Evolutionary conservation across 2,888 invertebrate species (phyloP), one percentile per base, ranked within the genome.

Genomic region (Lamproptera curius): DNA sequence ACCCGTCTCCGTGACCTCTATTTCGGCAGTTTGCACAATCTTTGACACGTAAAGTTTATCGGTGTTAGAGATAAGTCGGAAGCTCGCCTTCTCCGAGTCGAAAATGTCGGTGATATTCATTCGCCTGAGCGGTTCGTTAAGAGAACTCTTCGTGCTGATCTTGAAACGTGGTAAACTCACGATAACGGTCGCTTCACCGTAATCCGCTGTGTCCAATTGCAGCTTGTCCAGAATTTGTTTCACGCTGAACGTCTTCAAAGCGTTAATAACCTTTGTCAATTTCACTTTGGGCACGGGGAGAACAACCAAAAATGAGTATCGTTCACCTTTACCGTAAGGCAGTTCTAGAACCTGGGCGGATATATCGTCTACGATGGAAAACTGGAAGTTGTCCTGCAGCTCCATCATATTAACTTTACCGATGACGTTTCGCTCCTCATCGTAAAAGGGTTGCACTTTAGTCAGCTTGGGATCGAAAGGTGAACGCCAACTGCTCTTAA

Each of bases 371-470:
- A 91, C 75, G 47, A 86, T 81, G 1, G 88, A 82, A 62, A 88
- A 92, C 0, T 89, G 85, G 48, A 91, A 91, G 37, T 81, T 67
- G 0, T 84, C 89, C 54, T 86, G 79, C 57, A 91, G 90, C 53
- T 86, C 88, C 94, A 95, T 95, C 93, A 94, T 94, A 48, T 91
- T 89, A 0, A 93, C 92, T 47, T 80, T 68, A 0, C 90, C 90
- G 8, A 84, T 61, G 2, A 73, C 61, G 4, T 69, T 62, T 31
- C 82, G 87, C 13, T 83, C 68, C 51, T 91, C 91, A 57, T 91
- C 83, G 55, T 85, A 90, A 61, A 92, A 93, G 0, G 82, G 72
- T 53, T 90, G 89, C 2, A 64, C 50, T 1, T 57, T 65, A 0
- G 92, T 93, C 1, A 83, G 79, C 0, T 88, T 69, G 39, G 58